Evolutionary conservation across 2,888 invertebrate species (phyloP), one percentile per base, ranked within the genome.

Genomic region (Thelaira solivaga): DNA sequence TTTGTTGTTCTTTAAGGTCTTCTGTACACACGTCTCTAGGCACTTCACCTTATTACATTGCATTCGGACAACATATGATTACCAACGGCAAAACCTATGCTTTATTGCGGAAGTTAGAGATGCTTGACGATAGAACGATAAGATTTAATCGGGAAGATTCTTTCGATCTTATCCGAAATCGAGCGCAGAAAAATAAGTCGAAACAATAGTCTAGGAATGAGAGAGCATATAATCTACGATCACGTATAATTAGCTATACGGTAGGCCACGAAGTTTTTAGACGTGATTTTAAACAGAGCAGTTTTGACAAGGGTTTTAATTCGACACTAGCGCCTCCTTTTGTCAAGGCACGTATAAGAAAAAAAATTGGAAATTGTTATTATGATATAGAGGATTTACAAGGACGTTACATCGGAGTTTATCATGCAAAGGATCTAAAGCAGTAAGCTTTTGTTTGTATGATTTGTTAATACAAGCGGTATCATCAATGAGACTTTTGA

Each of bases 21-120:
- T 16, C 43, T 16, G 39, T 61, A 31, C 61, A 45, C 11, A 2
- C 45, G 10, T 16, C 61, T 1, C 4, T 45, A 11, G 45, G 45
- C 22, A 45, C 45, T 11, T 45, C n/a, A 43, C 61, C 61, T 24
- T 61, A 61, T n/a, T 61, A 31, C 22, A 61, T 43, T 18, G 20
- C 61, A 5, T 61, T 16, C 4, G 45, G 45, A 1, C 45, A 45
- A 20, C 45, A 45, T 11, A 45, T 45, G 45, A 22, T 22, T 4
- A 61, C 61, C 2, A 45, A 45, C 13, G 61, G 45, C 7, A 29
- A 26, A 8, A 31, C 45, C 2, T 61, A 61, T 45, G 43, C n/a
- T 34, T 11, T 61, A 11, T 11, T 61, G 13, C 10, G 49, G 13
- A 49, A 16, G 6, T 13, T 49, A 10, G 29, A 26, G 13, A 49